A percentile compares a stretch with the other conserved stretches of the same genome.
Conservation (phyloP, 2,888 invertebrate species). For the Cryptus viduatorius region DNA sequence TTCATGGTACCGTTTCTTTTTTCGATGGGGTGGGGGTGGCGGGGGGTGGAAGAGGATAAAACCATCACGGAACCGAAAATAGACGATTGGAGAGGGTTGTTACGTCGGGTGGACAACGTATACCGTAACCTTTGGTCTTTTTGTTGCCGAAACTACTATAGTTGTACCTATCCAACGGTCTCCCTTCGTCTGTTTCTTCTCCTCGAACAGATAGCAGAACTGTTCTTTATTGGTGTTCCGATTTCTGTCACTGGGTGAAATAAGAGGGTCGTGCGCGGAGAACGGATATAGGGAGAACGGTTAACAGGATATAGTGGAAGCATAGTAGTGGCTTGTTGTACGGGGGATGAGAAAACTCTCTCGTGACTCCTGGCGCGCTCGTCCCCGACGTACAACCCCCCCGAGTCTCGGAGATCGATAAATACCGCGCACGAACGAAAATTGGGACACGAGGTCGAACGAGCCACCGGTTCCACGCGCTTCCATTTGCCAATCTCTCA, state of each 20-base stretch:
- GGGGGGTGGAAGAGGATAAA: neutral
- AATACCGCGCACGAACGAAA: slow-evolving; percentile 48
- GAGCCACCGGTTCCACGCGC: slow-evolving; percentile 38
- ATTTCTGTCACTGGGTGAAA: slow-evolving; percentile 57
- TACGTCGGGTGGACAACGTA: slow-evolving; percentile 20
- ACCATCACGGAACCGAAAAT: neutral
- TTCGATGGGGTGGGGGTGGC: neutral
- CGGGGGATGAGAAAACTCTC: slow-evolving; percentile 26
- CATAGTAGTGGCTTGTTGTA: slow-evolving; percentile 6
- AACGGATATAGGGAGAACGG: slow-evolving; percentile 47
- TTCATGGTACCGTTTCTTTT: slow-evolving; percentile 6
- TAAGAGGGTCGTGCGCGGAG: slow-evolving; percentile 40
- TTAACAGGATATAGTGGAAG: slow-evolving; percentile 35
- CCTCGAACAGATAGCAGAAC: slow-evolving; percentile 38
- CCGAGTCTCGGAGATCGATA: slow-evolving; percentile 47
- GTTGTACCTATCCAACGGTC: slow-evolving; percentile 3
- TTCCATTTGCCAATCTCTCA: slow-evolving; percentile 43
- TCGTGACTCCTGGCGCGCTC: slow-evolving; percentile 51
- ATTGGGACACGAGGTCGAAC: slow-evolving; percentile 60
- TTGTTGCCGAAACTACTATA: slow-evolving; percentile 47
- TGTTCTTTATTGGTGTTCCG: slow-evolving; percentile 60
- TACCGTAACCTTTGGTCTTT: slow-evolving; percentile 20
- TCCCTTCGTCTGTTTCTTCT: slow-evolving; percentile 39
- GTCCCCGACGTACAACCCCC: slow-evolving; percentile 33
- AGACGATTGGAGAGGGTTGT: slow-evolving; percentile 5